Conservation (phyloP, 2,797 vertebrate species). For the Enteromius fasciolatus region DNA sequence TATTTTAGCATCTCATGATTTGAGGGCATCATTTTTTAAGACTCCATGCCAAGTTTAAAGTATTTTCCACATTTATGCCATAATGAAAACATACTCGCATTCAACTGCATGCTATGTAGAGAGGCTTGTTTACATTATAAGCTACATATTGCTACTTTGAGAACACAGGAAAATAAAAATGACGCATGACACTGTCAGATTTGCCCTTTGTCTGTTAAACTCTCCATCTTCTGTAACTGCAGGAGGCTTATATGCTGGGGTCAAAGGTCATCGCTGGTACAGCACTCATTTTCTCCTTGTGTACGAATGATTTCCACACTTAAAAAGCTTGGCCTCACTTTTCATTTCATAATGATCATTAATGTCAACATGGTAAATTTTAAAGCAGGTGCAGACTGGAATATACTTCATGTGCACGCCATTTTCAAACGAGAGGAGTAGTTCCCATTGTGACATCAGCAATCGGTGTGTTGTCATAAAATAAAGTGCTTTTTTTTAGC, state of each 20-base stretch:
- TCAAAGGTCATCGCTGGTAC: conserved; percentile 45
- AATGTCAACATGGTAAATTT: conserved; percentile 49
- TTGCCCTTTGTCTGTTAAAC: conserved; percentile 66
- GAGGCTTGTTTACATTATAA: conserved; percentile 32
- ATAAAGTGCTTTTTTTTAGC: background rate
- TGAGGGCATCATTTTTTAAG: background rate
- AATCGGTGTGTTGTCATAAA: background rate
- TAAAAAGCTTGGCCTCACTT: conserved; percentile 47
- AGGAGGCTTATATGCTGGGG: conserved; percentile 51
- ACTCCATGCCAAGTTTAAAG: background rate
- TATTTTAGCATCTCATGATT: conserved; percentile 2
- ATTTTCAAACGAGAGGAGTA: background rate
- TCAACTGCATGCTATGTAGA: conserved; percentile 16
- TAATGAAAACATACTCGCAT: background rate
- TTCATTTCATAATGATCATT: conserved; percentile 61
- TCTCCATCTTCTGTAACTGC: conserved; percentile 54
- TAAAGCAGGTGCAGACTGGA: conserved; percentile 46
- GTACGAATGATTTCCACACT: conserved; percentile 44
- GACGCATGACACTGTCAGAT: conserved; percentile 47
- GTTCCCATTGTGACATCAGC: conserved; percentile 1
- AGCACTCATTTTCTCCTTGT: conserved; percentile 50
- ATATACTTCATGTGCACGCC: background rate
- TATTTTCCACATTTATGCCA: background rate
- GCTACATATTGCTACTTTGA: conserved; percentile 34
- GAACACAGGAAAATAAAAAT: conserved; percentile 53